Conservation (phyloP, 2,797 vertebrate species). For the Hemibagrus guttatus region DNA sequence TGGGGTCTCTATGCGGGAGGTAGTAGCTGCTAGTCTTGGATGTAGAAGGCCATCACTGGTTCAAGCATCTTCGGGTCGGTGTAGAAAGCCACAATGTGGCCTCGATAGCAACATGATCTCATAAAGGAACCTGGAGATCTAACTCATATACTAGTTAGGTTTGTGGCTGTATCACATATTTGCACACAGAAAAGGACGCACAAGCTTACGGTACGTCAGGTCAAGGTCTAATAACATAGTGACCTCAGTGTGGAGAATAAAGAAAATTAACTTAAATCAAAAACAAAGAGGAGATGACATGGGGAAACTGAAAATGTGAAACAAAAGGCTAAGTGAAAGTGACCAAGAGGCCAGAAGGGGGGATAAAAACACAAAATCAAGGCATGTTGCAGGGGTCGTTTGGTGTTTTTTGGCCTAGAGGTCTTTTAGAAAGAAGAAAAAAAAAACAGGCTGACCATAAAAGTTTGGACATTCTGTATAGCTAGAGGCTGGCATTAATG, state of each 20-base stretch:
- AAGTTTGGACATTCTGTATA: conserved; percentile 31
- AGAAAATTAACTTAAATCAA: conserved; percentile 46
- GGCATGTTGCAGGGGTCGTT: conserved; percentile 24
- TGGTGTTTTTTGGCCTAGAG: conserved; percentile 31
- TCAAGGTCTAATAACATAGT: conserved; percentile 45
- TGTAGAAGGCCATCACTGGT: conserved; percentile 22
- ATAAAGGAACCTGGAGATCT: conserved; percentile 42
- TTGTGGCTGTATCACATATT: conserved; percentile 40
- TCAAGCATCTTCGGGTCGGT: conserved; percentile 28
- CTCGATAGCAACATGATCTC: conserved; percentile 46
- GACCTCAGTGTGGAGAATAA: conserved; percentile 45
- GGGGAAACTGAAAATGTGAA: conserved; percentile 34
- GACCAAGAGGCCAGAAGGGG: conserved; percentile 21
- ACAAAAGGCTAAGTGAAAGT: conserved; percentile 17
- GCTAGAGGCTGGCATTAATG: conserved; percentile 24
- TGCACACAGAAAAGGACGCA: conserved; percentile 18
- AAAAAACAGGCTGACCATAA: conserved; percentile 48
- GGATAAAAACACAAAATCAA: conserved; percentile 38
- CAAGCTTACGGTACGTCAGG: conserved; percentile 28
- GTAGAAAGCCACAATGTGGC: conserved; percentile 50
- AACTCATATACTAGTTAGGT: conserved; percentile 27
- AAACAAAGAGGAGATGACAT: conserved; percentile 47
- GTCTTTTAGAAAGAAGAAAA: conserved; percentile 35
- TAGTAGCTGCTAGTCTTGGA: conserved; percentile 51
- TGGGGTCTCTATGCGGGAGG: conserved; percentile 42